These are phyloP conservation scores for Gymnosoma rotundatum DNA, from an alignment of 2,888 invertebrate genomes.

Conservation along the genomic window DNA sequence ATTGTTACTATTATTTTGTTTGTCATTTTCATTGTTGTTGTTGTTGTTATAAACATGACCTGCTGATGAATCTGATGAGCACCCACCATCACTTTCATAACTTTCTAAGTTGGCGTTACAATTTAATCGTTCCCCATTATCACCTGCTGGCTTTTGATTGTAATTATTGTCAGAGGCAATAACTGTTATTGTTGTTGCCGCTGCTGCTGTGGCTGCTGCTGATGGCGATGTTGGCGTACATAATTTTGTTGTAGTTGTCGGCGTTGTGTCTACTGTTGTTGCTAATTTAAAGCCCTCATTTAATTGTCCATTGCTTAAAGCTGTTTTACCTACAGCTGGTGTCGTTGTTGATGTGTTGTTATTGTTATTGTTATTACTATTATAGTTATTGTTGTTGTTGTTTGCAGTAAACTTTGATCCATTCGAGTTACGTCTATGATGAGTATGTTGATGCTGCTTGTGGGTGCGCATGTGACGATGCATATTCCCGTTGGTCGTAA, in stretches of 20 bases:
- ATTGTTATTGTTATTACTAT: constrained; percentile 64
- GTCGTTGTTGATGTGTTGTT: constrained; percentile 56
- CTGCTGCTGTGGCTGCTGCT: constrained; percentile 68
- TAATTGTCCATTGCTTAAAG: constrained; percentile 67
- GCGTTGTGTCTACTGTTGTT: constrained; percentile 41
- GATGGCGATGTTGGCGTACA: constrained; percentile 58
- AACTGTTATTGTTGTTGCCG: constrained; percentile 62
- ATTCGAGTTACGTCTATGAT: constrained; percentile 77
- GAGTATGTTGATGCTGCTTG: constrained; percentile 82
- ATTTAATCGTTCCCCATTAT: constrained; percentile 74
- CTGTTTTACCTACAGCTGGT: constrained; percentile 52
- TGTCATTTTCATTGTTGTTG: constrained; percentile 76
- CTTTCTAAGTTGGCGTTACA: constrained; percentile 80
- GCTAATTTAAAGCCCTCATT: constrained; percentile 67
- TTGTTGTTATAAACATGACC: constrained; percentile 80
- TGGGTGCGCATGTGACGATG: constrained; percentile 91
- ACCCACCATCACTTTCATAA: constrained; percentile 84
- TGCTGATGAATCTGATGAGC: constrained; percentile 83
- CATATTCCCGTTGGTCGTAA: constrained; percentile 94
- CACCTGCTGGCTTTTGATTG: constrained; percentile 70
- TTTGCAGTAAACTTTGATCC: constrained; percentile 72
- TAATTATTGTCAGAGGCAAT: constrained; percentile 54
- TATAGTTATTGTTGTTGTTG: constrained; percentile 60
- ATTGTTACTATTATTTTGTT: constrained; percentile 75
- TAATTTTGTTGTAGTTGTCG: constrained; percentile 62